Percentiles rank a stretch among this genome's conserved stretches.
Evolutionary conservation across 2,888 invertebrate genomes (phyloP).

Genomic region (Linyphia triangularis): DNA sequence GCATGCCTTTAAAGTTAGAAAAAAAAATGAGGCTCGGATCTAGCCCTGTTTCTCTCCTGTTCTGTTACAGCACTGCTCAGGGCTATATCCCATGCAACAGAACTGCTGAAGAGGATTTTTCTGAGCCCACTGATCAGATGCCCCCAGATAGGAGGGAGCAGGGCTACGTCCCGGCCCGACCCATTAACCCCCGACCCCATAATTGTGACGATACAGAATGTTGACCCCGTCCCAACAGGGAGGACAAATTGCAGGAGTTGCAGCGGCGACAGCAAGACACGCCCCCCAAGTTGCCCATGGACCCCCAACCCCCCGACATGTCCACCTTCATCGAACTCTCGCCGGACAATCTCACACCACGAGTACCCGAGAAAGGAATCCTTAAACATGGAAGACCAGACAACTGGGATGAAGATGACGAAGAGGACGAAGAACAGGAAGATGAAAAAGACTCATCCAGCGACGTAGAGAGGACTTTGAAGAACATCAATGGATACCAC

Average conservation of each 20-base stretch:
- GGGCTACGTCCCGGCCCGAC: slow-evolving; percentile 72
- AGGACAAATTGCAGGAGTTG: slow-evolving; percentile 88
- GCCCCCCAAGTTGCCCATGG: slow-evolving; percentile 67
- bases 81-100: slow-evolving; percentile 69
- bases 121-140: slow-evolving; percentile 72
- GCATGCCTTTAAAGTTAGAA: slow-evolving; percentile 5
- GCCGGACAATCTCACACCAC: slow-evolving; percentile 85
- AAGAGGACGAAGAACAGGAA: slow-evolving; percentile 75
- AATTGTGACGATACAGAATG: slow-evolving; percentile 72
- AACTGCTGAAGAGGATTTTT: slow-evolving; percentile 65
- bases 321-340: slow-evolving; percentile 88
- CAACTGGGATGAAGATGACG: slow-evolving; percentile 84
- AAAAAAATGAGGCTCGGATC: slow-evolving; percentile 63
- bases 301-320: slow-evolving; percentile 42
- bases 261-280: slow-evolving; percentile 83
- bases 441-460: slow-evolving; percentile 78
- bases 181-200: slow-evolving; percentile 56
- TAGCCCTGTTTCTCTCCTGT: slow-evolving; percentile 76
- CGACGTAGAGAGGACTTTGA: slow-evolving; percentile 87
- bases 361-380: slow-evolving; percentile 93
- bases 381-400: slow-evolving; percentile 85
- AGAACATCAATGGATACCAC: slow-evolving; percentile 93
- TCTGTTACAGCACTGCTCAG: slow-evolving; percentile 76
- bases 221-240: slow-evolving; percentile 82
- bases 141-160: slow-evolving; percentile 74